These are phyloP conservation scores for Spinus pinus DNA, from an alignment of 2,797 vertebrate genomes.

Conservation along the genomic window DNA sequence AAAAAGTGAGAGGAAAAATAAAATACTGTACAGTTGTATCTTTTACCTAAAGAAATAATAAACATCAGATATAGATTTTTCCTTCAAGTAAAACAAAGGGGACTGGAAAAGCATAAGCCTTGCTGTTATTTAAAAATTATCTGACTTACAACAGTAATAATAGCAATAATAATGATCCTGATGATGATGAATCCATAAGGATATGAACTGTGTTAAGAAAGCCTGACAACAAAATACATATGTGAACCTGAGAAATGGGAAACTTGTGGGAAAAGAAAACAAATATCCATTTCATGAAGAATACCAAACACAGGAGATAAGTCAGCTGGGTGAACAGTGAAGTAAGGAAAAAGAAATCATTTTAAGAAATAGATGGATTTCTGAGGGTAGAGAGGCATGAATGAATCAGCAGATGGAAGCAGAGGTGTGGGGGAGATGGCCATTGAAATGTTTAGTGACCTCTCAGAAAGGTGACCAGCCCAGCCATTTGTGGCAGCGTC, in stretches of 20 bases:
- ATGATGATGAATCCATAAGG: neutral
- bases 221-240: neutral
- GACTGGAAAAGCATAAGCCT: neutral
- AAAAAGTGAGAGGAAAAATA: neutral
- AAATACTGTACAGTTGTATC: neutral
- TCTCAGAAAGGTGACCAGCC: neutral
- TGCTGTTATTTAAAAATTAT: neutral
- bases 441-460: neutral
- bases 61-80: neutral
- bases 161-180: neutral
- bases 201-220: neutral
- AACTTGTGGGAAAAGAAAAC: neutral
- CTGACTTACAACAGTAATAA: neutral
- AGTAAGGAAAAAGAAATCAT: neutral
- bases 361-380: neutral
- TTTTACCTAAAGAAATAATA: neutral
- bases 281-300: neutral
- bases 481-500: neutral
- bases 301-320: neutral
- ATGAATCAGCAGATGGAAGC: neutral
- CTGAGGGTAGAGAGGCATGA: neutral
- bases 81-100: neutral
- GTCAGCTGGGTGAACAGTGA: neutral
- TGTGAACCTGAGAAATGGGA: neutral
- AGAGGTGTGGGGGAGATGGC: fast-evolving